A percentile compares a stretch with the other conserved stretches of the same genome.
These are phyloP conservation scores for Scolopax rusticola DNA, from an alignment of 2,797 vertebrate species.

Conservation along the genomic window DNA sequence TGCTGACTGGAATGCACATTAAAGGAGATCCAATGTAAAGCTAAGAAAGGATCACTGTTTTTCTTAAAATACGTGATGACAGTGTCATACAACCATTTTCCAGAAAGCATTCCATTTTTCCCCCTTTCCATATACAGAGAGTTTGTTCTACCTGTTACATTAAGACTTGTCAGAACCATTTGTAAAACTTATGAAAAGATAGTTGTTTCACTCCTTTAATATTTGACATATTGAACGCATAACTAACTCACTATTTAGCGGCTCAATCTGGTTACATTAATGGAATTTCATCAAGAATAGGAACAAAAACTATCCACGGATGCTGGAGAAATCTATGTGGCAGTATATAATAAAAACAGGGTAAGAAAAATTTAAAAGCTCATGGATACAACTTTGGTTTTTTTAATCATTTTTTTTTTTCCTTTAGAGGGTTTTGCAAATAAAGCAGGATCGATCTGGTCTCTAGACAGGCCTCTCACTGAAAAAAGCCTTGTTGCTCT, in stretches of 20 bases:
- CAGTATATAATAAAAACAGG: background rate
- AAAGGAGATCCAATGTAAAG: background rate
- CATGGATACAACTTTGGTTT: background rate
- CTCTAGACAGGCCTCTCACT: conserved; percentile 80
- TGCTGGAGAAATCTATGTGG: background rate
- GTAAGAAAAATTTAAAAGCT: background rate
- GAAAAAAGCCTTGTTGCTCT: conserved; percentile 89
- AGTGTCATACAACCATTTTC: background rate
- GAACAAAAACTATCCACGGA: background rate
- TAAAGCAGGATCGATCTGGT: conserved; percentile 84
- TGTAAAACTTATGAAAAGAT: background rate
- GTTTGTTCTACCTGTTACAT: background rate
- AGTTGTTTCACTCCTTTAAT: background rate
- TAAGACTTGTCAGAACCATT: background rate
- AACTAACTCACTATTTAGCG: background rate
- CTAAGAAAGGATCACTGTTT: background rate
- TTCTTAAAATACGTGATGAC: background rate
- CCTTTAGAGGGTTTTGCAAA: conserved; percentile 86
- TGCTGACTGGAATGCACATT: background rate
- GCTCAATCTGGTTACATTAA: background rate
- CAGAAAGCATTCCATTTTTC: background rate
- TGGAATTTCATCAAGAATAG: background rate
- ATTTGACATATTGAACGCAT: background rate
- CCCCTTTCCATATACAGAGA: background rate
- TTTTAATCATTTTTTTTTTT: conserved; percentile 78